These are phyloP conservation scores for Drosophila lacertosa DNA, from an alignment of 1,140 invertebrate species.

Conservation along the genomic window DNA sequence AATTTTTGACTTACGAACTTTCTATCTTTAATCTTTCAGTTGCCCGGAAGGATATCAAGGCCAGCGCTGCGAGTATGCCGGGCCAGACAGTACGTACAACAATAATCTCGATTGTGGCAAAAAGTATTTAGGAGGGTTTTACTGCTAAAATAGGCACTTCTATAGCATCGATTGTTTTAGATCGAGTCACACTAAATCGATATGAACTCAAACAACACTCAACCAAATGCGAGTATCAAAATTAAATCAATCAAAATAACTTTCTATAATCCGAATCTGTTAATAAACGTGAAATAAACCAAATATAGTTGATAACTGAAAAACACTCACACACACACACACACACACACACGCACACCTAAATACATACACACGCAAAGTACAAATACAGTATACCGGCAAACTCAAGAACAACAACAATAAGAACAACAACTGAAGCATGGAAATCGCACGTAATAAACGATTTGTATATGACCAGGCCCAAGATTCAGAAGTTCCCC, in stretches of 20 bases:
- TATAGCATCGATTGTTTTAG: constrained; percentile 84
- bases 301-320: constrained; percentile 73
- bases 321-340: constrained; percentile 13
- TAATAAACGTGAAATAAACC: constrained; percentile 63
- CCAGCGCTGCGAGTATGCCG: constrained; percentile 89
- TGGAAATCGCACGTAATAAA: constrained; percentile 13
- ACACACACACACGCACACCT: constrained; percentile 18
- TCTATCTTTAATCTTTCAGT: constrained; percentile 85
- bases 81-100: constrained; percentile 83
- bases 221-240: constrained; percentile 28
- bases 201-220: constrained; percentile 22
- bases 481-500: constrained; percentile 18
- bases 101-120: constrained; percentile 75
- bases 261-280: constrained; percentile 12
- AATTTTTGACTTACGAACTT: constrained; percentile 16
- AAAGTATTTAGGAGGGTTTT: constrained; percentile 79
- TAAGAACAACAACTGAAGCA: constrained; percentile 25
- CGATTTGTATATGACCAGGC: constrained; percentile 21
- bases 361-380: constrained; percentile 55
- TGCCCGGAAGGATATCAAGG: constrained; percentile 93
- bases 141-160: constrained; percentile 84
- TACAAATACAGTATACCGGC: constrained; percentile 71
- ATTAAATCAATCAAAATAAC: constrained; percentile 25
- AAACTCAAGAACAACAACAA: no score
- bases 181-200: constrained; percentile 50